A percentile compares a stretch with the other conserved stretches of the same genome.
Evolutionary conservation across 1,140 invertebrate genomes (phyloP).

Genomic region (Matsumurasca onukii): DNA sequence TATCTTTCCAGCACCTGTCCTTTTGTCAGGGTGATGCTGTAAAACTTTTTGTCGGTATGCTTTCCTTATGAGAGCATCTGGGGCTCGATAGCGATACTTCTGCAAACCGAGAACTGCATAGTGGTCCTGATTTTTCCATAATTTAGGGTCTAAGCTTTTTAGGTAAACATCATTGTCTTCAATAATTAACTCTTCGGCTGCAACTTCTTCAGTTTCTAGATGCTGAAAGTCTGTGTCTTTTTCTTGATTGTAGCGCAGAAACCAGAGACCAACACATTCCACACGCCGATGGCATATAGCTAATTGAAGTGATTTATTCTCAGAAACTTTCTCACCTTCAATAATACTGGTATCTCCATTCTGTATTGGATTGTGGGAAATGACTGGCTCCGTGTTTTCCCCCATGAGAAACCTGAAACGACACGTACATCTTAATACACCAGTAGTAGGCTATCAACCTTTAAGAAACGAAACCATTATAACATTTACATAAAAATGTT

Average conservation of each 20-base stretch:
- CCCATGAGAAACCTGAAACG: no score
- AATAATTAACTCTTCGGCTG: slow-evolving; percentile 3
- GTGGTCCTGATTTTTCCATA: slow-evolving; percentile 97
- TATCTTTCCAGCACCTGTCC: slow-evolving; percentile 81
- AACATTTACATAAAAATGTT: no score
- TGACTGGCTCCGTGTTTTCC: not conserved
- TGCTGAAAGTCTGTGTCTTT: slow-evolving; percentile 31
- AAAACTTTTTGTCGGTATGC: slow-evolving; percentile 86
- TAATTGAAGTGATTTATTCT: no score
- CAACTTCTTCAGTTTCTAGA: not conserved
- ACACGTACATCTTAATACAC: no score
- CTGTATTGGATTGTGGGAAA: not conserved
- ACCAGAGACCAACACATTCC: slow-evolving; percentile 42
- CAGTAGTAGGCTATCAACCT: no score
- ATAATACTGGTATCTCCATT: not conserved
- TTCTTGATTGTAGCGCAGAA: slow-evolving; percentile 34
- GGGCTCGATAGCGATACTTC: slow-evolving; percentile 75
- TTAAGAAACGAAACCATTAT: no score
- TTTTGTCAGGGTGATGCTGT: slow-evolving; percentile 97
- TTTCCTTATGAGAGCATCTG: slow-evolving; percentile 89
- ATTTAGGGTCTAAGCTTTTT: slow-evolving; percentile 89
- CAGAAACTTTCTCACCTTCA: slow-evolving; percentile 1
- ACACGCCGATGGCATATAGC: slow-evolving; percentile 27
- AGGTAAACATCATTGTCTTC: slow-evolving; percentile 86
- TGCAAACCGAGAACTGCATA: slow-evolving; percentile 91